Evolutionary conservation across 2,888 invertebrate species (phyloP), one percentile per base, ranked within the genome.

Genomic region (Molanna angustata): DNA sequence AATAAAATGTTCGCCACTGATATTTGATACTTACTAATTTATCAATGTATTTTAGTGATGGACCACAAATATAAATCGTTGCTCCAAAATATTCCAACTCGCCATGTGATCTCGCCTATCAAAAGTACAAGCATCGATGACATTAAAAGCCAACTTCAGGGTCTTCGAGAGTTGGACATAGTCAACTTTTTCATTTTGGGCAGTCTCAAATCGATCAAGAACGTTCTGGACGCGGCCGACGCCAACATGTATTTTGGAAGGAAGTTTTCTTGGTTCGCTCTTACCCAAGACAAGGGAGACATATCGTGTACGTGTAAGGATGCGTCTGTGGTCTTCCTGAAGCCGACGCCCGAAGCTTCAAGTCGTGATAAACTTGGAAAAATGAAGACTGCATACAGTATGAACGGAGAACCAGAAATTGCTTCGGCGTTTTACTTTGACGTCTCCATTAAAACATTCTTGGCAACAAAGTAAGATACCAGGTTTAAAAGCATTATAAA

Each of bases 31-130:
- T n/a, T n/a, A n/a, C n/a, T n/a, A n/a, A n/a, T n/a, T n/a, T n/a
- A n/a, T n/a, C n/a, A n/a, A n/a, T n/a, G n/a, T n/a, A n/a, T 37
- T 67, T 6, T 73, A 89, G 88, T 91, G 9, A 91, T 94, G 89
- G 92, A 94, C 65, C 92, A 94, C 74, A 94, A 94, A 70, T 94
- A 93, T 71, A 93, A 94, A 70, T 88, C 92, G 7, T 72, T 95
- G 6, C 75, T 95, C 31, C 86, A 92, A 69, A 94, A 95, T 67
- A 87, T 94, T 50, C 90, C 94, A 4, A 90, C 93, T 0, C 80
- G 94, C 7, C 94, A 95, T 69, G 86, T 94, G 1, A 94, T 95
- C 57, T 84, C 88, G 2, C 80, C 80, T 4, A 74, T 80, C 0
- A 78, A 80, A 60, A 72, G 75, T 61, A 76, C 79, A 27, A 75